These are phyloP conservation scores for Caenorhabditis doughertyi DNA, from an alignment of 2,888 invertebrate species.

Conservation along the genomic window DNA sequence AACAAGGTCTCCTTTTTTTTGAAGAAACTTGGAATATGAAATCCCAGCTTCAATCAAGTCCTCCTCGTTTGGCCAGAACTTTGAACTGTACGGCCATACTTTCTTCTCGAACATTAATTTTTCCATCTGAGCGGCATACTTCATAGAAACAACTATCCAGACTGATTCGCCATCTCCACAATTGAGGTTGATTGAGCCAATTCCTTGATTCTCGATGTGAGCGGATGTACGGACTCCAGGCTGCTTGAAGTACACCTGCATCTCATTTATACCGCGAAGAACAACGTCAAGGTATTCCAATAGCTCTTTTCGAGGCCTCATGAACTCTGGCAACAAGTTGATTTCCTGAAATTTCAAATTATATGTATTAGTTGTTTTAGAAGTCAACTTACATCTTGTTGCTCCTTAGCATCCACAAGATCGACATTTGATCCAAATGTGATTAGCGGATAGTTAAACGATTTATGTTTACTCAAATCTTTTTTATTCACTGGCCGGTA, in stretches of 20 bases:
- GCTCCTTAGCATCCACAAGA: too few species aligned
- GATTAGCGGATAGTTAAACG: too few species aligned
- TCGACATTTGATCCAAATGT: too few species aligned
- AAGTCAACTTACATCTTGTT: too few species aligned
- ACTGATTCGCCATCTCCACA: not conserved
- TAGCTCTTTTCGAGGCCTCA: not conserved
- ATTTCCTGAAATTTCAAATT: too few species aligned
- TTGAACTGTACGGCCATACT: not conserved
- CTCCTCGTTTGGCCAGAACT: slow-evolving; percentile 22
- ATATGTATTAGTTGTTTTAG: too few species aligned
- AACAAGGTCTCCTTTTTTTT: too few species aligned
- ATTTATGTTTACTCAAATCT: too few species aligned
- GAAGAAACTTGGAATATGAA: too few species aligned
- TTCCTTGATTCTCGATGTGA: slow-evolving; percentile 15
- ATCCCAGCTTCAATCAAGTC: not conserved
- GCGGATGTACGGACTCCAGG: not conserved
- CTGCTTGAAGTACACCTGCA: slow-evolving; percentile 2
- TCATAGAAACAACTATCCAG: slow-evolving; percentile 5
- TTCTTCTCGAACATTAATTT: not conserved
- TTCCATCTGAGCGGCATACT: slow-evolving; percentile 1
- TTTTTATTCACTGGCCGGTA: too few species aligned
- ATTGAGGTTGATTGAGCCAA: slow-evolving; percentile 11
- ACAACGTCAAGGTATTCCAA: not conserved
- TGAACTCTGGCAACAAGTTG: too few species aligned
- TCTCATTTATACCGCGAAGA: not conserved